These are phyloP conservation scores for Macrobrachium nipponense DNA, from an alignment of 1,140 invertebrate species.

Conservation along the genomic window DNA sequence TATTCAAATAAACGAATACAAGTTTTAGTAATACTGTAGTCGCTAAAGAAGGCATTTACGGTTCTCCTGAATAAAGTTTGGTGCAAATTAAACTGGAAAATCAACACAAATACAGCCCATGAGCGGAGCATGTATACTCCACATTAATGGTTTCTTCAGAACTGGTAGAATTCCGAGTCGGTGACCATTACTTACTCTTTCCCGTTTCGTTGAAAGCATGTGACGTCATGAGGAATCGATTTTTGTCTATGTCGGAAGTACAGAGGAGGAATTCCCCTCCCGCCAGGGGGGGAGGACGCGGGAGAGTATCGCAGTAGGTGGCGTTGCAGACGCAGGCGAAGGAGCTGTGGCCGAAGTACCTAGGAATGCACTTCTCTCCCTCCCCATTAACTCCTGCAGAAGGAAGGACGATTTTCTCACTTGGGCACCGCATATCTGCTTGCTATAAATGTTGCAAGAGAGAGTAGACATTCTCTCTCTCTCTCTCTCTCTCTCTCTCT, in stretches of 20 bases:
- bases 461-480: too few species aligned
- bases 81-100: too few species aligned
- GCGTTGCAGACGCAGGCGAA: conserved; percentile 54
- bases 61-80: too few species aligned
- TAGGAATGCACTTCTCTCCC: conserved; percentile 23
- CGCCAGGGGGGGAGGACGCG: not conserved
- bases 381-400: not conserved
- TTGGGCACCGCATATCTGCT: too few species aligned
- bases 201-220: not conserved
- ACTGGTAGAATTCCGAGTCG: not conserved
- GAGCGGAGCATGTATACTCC: not conserved
- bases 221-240: conserved; percentile 13
- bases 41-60: too few species aligned
- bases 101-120: too few species aligned
- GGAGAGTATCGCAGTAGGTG: conserved; percentile 47
- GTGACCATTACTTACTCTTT: not conserved
- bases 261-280: conserved; percentile 31
- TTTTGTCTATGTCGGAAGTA: not conserved
- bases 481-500: too few species aligned
- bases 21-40: too few species aligned
- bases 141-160: not conserved
- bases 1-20: too few species aligned
- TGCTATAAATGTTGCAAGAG: not conserved
- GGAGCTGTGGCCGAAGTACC: conserved; percentile 26
- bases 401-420: not conserved